These are phyloP conservation scores for Antheraea assamensis DNA, from an alignment of 2,888 invertebrate species.

Conservation along the genomic window DNA sequence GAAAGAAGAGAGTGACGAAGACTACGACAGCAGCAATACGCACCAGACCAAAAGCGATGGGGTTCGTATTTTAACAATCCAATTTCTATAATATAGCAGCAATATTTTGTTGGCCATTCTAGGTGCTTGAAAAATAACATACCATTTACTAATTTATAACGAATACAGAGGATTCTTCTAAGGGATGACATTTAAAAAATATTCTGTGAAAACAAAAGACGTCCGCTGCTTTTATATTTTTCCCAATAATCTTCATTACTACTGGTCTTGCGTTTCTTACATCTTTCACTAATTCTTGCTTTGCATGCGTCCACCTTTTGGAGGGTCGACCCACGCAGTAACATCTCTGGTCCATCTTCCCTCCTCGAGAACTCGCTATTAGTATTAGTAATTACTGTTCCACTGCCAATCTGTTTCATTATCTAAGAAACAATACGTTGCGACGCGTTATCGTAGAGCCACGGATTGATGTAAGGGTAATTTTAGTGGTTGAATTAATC, in stretches of 20 bases:
- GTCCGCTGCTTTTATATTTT: no score
- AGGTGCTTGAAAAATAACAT: not conserved
- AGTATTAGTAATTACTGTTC: not conserved
- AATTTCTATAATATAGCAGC: not conserved
- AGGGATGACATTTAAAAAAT: not conserved
- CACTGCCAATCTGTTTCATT: not conserved
- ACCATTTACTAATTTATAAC: not conserved
- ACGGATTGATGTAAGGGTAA: not conserved
- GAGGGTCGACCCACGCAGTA: no score
- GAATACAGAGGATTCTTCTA: not conserved
- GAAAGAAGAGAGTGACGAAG: conserved; percentile 84
- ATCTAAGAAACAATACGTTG: not conserved
- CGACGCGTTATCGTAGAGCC: not conserved
- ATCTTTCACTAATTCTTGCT: no score
- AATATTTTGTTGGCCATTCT: not conserved
- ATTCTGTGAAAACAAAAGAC: no score
- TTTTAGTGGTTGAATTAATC: not conserved
- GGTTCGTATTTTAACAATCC: conserved; percentile 52
- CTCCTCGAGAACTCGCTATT: not conserved
- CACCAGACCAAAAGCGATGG: conserved; percentile 80
- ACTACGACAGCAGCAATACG: conserved; percentile 81
- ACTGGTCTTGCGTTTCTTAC: no score
- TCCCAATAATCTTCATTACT: no score
- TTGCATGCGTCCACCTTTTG: no score
- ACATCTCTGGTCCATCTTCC: no score